Base-by-base conservation (phyloP, 2,888 invertebrate genomes). In the Pardosa pseudoannulata region DNA sequence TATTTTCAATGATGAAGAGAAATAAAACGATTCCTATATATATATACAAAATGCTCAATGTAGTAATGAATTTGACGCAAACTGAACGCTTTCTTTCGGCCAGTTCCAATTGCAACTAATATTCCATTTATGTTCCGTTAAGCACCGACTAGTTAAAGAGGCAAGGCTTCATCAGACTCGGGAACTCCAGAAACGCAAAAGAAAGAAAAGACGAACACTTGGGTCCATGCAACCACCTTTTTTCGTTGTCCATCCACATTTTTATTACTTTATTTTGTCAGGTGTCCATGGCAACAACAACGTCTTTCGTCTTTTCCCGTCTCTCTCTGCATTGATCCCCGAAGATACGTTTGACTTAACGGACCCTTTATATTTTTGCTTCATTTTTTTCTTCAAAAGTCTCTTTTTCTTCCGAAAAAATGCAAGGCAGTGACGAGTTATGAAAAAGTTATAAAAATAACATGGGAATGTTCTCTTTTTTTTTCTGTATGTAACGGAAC, bases 381-480 rank as follows among this genome's bases (percentile, higher is more conserved):
- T n/a, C n/a, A n/a, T n/a, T n/a, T n/a, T n/a, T n/a, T n/a, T n/a
- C n/a, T n/a, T n/a, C n/a, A n/a, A n/a, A n/a, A n/a, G n/a, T n/a
- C n/a, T n/a, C n/a, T 11, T 11, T 46, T 46, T 46, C 16, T 11
- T 7, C 50, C 23, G 28, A 70, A 65, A 70, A 23, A 67, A 78
- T 78, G 73, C 78, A 79, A 85, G 83, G 83, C 78, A 85, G 83
- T 85, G 83, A 85, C 72, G 67, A 85, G 67, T 85, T 76, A 71
- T 64, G 65, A 79, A 75, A 76, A 64, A 85, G 41, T 78, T 85
- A 83, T 71, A 85, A 85, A 85, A 85, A 85, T 85, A 83, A 85
- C 78, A 32, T 67, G 73, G 83, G 83, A 85, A 85, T 85, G 83
- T 78, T 85, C 83, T 79, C 68, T 74, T 56, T 27, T 73, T 56